Conservation (phyloP, 2,797 vertebrate species). For the Xiphorhynchus erythropygius region DNA sequence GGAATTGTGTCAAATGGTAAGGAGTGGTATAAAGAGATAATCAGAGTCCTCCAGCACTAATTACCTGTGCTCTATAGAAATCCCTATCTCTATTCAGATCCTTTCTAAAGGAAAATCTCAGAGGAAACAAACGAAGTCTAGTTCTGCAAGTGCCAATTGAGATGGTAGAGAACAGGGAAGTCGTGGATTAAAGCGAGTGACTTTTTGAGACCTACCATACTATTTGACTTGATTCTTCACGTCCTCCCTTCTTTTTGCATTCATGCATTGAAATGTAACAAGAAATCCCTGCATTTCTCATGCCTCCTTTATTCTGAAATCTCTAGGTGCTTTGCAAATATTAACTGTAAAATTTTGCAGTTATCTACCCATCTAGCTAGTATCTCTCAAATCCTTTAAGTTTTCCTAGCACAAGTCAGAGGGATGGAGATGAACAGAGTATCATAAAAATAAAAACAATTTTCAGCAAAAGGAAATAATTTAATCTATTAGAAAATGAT, state of each 20-base stretch:
- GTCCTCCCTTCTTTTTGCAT: neutral
- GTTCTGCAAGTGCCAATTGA: conserved; percentile 1
- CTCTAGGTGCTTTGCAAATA: neutral
- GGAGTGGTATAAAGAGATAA: conserved; percentile 54
- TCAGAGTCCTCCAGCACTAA: conserved; percentile 49
- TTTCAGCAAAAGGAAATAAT: neutral
- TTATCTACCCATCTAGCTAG: neutral
- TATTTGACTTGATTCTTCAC: neutral
- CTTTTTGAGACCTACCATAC: neutral
- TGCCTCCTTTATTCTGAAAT: conserved; percentile 31
- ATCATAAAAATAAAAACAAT: neutral
- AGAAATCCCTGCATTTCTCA: neutral
- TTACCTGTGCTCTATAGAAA: conserved; percentile 51
- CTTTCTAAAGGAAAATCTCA: neutral
- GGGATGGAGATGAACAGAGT: neutral
- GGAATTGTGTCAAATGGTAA: conserved; percentile 45
- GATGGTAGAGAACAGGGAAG: neutral
- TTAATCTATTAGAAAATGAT: neutral
- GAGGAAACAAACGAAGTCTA: conserved; percentile 28
- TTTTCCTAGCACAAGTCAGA: neutral
- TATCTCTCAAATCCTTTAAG: conserved; percentile 10
- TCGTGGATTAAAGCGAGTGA: neutral
- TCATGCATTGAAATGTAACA: conserved; percentile 18
- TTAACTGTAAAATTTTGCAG: conserved; percentile 16
- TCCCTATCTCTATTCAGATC: conserved; percentile 30